Conservation (phyloP, 2,113 vertebrate species). For the Hippopotamus amphibius region DNA sequence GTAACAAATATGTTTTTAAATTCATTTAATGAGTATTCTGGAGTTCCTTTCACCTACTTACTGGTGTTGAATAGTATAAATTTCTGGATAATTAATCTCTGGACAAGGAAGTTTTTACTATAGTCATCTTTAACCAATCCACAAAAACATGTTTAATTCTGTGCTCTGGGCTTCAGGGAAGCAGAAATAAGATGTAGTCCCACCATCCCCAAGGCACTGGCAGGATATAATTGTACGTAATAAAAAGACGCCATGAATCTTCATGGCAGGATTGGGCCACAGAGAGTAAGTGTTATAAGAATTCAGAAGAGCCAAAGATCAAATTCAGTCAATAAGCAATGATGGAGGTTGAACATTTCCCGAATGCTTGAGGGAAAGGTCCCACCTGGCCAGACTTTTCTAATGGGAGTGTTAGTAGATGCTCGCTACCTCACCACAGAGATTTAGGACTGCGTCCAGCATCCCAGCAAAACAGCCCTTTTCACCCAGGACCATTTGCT, state of each 20-base stretch:
- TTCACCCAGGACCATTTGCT: background rate
- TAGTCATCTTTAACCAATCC: background rate
- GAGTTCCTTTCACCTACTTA: background rate
- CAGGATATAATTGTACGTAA: background rate
- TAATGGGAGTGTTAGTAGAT: background rate
- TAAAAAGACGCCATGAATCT: slow-evolving; percentile 8
- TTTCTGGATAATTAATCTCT: background rate
- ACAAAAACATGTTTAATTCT: slow-evolving; percentile 25
- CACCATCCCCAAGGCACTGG: background rate
- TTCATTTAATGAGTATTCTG: background rate
- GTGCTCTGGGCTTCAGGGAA: slow-evolving; percentile 2
- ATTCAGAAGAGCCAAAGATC: slow-evolving; percentile 4
- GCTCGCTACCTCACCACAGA: background rate
- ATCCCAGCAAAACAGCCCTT: background rate
- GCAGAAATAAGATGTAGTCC: background rate
- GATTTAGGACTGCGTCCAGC: background rate
- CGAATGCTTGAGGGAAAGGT: background rate
- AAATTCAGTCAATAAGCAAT: background rate
- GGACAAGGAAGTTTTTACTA: background rate
- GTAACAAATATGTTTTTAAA: background rate
- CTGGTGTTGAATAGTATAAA: background rate
- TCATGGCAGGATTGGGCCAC: background rate
- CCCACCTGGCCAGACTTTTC: background rate
- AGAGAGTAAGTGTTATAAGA: background rate
- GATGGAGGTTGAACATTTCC: background rate